Percentiles rank a stretch among this genome's conserved stretches.
phyloP scores from a whole-genome alignment of 2,113 vertebrate genomes.

The Rhadina sibilatrix region DNA sequence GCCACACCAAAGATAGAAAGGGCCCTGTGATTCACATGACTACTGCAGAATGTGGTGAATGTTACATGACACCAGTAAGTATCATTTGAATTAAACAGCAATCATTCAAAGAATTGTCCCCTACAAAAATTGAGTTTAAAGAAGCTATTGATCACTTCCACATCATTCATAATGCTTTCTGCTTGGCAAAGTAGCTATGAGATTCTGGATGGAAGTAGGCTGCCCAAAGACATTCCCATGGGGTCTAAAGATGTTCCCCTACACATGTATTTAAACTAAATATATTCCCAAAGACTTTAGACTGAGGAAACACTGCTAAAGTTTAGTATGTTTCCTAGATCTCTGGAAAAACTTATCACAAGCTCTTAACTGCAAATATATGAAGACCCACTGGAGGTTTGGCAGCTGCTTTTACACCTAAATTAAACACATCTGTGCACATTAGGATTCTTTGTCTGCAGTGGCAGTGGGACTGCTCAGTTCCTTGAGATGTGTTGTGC shows the following conservation, averaged over 20 bases:
- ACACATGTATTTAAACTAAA: neutral
- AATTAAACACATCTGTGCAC: neutral
- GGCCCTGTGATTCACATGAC: fast-evolving
- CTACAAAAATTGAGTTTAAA: neutral
- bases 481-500: neutral
- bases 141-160: neutral
- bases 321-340: neutral
- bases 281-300: neutral
- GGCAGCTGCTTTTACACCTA: neutral
- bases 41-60: neutral
- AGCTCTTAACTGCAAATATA: neutral
- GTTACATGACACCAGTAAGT: neutral
- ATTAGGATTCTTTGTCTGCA: neutral
- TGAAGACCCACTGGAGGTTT: neutral
- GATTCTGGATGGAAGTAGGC: neutral
- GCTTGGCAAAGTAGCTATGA: neutral
- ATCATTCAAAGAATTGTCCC: neutral
- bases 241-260: neutral
- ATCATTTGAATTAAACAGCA: neutral
- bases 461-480: neutral
- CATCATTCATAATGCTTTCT: neutral
- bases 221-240: neutral
- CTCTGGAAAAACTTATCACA: neutral
- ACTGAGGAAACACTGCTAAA: neutral
- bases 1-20: neutral